Conservation (phyloP, 2,113 vertebrate genomes). For the Triplophysa siluroides region DNA sequence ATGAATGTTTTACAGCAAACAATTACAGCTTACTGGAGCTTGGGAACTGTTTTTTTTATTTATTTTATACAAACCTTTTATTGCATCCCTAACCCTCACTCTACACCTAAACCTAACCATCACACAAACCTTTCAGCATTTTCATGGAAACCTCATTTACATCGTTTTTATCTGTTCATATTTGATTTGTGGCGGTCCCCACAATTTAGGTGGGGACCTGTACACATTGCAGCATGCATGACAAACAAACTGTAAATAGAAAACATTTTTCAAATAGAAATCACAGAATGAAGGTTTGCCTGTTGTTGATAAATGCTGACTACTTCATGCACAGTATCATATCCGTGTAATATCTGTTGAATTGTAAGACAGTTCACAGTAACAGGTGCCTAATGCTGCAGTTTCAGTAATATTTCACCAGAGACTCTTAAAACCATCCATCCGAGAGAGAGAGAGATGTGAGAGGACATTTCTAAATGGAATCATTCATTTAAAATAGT, state of each 20-base stretch:
- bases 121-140: neutral
- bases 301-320: constrained; percentile 18
- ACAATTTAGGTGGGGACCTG: no score
- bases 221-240: no score
- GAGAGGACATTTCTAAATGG: constrained; percentile 66
- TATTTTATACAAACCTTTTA: no score
- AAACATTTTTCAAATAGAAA: constrained; percentile 51
- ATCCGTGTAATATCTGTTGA: constrained; percentile 52
- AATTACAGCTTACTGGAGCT: constrained; percentile 73
- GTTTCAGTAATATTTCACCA: constrained; percentile 76
- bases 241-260: no score
- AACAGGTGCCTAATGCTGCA: constrained; percentile 79
- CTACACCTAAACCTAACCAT: no score
- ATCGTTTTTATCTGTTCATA: no score
- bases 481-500: constrained; percentile 76
- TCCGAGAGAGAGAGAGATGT: constrained; percentile 62
- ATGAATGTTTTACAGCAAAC: constrained; percentile 76
- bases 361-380: constrained; percentile 47
- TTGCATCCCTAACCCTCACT: no score
- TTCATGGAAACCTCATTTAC: no score
- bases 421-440: constrained; percentile 73
- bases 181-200: no score
- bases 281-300: constrained; percentile 59
- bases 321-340: constrained; percentile 47
- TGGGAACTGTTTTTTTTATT: neutral